phyloP scores from a whole-genome alignment of 2,888 invertebrate genomes.

The Caenorhabditis panamensis region DNA sequence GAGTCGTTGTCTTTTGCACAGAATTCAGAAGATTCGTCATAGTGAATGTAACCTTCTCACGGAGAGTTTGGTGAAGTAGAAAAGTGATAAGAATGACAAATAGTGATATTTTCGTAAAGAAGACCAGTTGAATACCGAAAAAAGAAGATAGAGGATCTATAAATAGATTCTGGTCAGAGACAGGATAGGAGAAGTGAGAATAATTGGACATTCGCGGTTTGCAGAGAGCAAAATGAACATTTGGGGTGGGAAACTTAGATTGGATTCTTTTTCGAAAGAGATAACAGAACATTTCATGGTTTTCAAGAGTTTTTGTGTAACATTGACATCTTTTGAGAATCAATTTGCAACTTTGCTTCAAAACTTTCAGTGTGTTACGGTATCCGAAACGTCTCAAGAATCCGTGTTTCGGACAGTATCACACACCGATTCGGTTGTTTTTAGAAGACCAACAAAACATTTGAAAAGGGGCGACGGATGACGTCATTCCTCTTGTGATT shows the following conservation, averaged over 20 bases:
- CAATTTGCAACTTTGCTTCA: too few species aligned
- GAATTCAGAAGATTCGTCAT: too few species aligned
- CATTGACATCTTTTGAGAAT: too few species aligned
- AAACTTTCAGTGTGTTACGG: too few species aligned
- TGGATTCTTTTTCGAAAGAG: too few species aligned
- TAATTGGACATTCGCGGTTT: not conserved
- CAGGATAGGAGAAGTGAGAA: not conserved
- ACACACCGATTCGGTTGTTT: not conserved
- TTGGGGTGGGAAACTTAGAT: too few species aligned
- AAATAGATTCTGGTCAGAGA: not conserved
- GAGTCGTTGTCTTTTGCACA: too few species aligned
- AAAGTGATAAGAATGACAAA: not conserved
- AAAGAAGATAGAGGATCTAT: slow-evolving; percentile 5
- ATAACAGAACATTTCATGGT: too few species aligned
- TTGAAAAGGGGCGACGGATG: not conserved
- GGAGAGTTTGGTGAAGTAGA: not conserved
- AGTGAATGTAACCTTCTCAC: too few species aligned
- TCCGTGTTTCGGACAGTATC: not conserved
- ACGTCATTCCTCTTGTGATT: slow-evolving; percentile 4
- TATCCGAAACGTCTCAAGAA: too few species aligned
- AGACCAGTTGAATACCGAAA: not conserved
- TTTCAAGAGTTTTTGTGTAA: too few species aligned
- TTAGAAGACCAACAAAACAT: not conserved
- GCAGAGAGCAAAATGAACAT: too few species aligned
- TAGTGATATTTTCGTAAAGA: not conserved